Evolutionary conservation across 2,888 invertebrate species (phyloP), one percentile per base, ranked within the genome.

Genomic region (Clepsis dumicolana): DNA sequence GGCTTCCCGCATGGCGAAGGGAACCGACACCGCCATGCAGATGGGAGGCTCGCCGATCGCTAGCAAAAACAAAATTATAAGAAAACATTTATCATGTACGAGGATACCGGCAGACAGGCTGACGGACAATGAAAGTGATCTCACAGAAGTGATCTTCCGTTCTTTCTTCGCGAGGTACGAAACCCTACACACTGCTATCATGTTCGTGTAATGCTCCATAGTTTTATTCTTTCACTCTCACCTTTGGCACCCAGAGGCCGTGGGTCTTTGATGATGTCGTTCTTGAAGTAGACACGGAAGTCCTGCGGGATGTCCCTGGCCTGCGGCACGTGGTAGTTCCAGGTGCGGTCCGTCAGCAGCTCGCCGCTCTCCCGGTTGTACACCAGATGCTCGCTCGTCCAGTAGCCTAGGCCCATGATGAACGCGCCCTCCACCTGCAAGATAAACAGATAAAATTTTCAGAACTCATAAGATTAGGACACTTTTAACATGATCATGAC

Each of bases 321-420:
- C 24, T 95, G 94, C 0, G 95, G 95, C 7, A 95, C 92, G 77
- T 95, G 94, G 78, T 96, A 96, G 73, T 93, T 94, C 96, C 96
- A 97, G 16, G 96, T 95, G 50, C 95, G 91, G 75, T 95, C 92
- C 12, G 96, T 96, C 7, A 95, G 84, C 3, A 95, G 78, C 73
- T 91, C 86, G 0, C 96, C 96, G 10, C 94, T 94, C 10, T 85
- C 80, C 4, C 90, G 79, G 73, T 95, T 93, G 75, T 94, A 95
- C 0, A 78, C 72, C 12, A 96, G 77, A 63, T 95, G 92, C 81
- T 97, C 96, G 0, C 88, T 89, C 0, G 95, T 95, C 94, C 95
- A 96, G 77, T 95, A 95, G 0, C 97, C 97, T 14, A 85, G 81
- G 71, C 88, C 95, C 95, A 96, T 95, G 0, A 95, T 83, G 74